A percentile compares a stretch with the other conserved stretches of the same genome.
phyloP scores from a whole-genome alignment of 2,113 vertebrate species.

The Edolisoma coerulescens region DNA sequence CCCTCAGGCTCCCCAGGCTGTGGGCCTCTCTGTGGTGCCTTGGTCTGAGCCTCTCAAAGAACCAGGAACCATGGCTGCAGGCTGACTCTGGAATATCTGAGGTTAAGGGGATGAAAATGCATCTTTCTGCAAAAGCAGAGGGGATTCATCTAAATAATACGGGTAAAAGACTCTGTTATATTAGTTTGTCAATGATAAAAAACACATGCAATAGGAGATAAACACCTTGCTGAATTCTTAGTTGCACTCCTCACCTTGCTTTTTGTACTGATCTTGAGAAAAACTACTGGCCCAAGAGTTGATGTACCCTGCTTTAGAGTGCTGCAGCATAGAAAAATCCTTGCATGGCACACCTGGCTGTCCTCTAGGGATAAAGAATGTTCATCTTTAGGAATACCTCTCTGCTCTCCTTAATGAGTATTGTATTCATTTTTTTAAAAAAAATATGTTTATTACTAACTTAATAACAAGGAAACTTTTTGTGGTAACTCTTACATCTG shows the following conservation, averaged over 20 bases:
- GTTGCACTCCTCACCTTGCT: neutral
- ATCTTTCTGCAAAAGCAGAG: neutral
- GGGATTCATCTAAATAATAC: neutral
- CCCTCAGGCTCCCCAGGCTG: neutral
- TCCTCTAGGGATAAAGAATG: neutral
- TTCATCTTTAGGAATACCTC: neutral
- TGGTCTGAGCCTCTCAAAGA: neutral
- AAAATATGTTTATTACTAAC: neutral
- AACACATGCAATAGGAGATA: accelerated
- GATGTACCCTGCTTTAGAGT: neutral
- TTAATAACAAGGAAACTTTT: neutral
- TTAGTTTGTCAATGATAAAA: neutral
- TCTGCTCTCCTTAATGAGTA: neutral
- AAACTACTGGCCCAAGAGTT: neutral
- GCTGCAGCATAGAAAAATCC: neutral
- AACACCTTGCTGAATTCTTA: neutral
- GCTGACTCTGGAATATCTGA: neutral
- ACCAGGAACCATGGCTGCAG: neutral
- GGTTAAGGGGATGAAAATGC: neutral
- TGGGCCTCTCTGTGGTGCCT: too few species aligned
- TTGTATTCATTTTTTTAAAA: neutral
- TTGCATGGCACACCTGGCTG: neutral
- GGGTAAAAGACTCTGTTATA: accelerated
- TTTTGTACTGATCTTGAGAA: neutral
- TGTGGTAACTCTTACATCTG: too few species aligned